These are phyloP conservation scores for Formica selysi DNA, from an alignment of 1,140 invertebrate genomes.

Conservation along the genomic window DNA sequence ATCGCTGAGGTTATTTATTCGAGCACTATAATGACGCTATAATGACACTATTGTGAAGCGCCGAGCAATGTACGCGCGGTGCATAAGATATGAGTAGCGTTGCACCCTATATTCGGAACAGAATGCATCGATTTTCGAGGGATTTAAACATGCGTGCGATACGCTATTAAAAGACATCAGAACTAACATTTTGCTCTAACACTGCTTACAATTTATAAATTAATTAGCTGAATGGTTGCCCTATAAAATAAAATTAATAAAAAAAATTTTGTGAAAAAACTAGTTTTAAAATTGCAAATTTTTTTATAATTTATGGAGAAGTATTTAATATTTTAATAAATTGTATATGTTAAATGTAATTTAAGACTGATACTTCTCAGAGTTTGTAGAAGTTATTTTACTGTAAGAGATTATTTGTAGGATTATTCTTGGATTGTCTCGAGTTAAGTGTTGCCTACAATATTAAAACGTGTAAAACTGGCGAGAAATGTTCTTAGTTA, in stretches of 20 bases:
- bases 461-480: background rate
- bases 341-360: too few relatives aligned
- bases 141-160: background rate
- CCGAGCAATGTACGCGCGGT: background rate
- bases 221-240: too few relatives aligned
- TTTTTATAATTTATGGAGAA: too few relatives aligned
- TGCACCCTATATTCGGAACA: background rate
- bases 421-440: background rate
- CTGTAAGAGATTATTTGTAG: background rate
- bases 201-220: background rate
- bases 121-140: conserved; percentile 1
- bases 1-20: conserved; percentile 23
- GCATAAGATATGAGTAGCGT: conserved; percentile 13
- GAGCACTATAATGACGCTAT: background rate
- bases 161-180: background rate
- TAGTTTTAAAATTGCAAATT: background rate
- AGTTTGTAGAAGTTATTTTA: background rate
- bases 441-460: background rate
- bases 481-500: background rate
- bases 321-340: too few relatives aligned
- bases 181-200: background rate
- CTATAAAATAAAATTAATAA: too few relatives aligned
- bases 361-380: background rate
- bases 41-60: background rate
- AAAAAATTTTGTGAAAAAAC: too few relatives aligned